Evolutionary conservation across 2,888 invertebrate genomes (phyloP).

Genomic region (Oxystoma pomonae): DNA sequence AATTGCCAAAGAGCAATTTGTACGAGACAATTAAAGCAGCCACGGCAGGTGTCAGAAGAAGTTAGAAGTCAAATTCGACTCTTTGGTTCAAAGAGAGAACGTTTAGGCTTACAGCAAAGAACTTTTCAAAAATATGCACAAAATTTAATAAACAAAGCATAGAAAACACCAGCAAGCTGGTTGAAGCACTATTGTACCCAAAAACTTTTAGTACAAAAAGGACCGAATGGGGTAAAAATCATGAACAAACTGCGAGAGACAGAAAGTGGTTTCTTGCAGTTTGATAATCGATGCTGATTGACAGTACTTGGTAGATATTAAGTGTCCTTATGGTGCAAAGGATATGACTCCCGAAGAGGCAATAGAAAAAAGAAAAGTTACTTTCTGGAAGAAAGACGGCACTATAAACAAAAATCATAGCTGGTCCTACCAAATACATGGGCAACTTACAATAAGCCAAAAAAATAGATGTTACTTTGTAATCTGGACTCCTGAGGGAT

Average conservation of each 20-base stretch:
- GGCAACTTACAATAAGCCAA: not conserved
- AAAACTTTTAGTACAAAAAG: not conserved
- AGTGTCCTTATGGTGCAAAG: not conserved
- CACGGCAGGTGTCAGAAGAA: too few species aligned
- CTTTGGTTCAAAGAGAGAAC: not conserved
- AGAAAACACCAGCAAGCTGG: not conserved
- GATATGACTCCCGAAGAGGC: not conserved
- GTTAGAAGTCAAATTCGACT: not conserved
- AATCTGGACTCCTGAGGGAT: constrained; percentile 6
- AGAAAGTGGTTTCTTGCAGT: not conserved
- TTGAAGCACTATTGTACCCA: not conserved
- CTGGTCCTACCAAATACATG: not conserved
- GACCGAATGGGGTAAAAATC: not conserved
- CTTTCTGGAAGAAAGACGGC: not conserved
- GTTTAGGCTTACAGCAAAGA: not conserved
- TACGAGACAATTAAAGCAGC: not conserved
- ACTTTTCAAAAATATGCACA: not conserved
- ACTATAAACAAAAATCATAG: not conserved
- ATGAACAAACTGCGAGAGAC: not conserved
- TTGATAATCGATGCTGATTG: not conserved
- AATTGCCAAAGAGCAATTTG: not conserved
- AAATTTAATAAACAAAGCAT: not conserved
- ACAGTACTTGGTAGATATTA: not conserved
- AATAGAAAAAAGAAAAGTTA: not conserved
- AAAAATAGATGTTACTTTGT: constrained; percentile 7